Conservation (phyloP, 2,797 vertebrate genomes). For the Alosa sapidissima region DNA sequence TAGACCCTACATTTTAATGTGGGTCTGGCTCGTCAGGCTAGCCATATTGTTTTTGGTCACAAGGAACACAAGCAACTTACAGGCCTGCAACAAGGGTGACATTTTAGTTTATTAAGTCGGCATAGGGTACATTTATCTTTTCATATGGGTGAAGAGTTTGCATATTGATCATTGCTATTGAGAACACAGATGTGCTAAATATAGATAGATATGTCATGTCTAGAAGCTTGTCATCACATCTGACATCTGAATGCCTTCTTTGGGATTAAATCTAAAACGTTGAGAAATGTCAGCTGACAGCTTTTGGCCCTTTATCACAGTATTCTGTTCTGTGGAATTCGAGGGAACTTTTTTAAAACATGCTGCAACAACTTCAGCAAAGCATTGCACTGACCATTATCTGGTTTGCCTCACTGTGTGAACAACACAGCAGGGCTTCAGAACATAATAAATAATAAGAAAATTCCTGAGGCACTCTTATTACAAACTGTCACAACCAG, state of each 20-base stretch:
- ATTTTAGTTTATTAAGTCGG: no score
- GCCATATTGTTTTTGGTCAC: no score
- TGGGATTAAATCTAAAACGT: not conserved
- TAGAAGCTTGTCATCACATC: not conserved
- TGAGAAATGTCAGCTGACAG: not conserved
- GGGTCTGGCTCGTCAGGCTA: no score
- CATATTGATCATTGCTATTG: not conserved
- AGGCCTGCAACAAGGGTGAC: no score
- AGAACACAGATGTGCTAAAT: not conserved
- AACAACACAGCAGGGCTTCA: not conserved
- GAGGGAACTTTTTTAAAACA: not conserved
- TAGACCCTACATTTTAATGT: no score
- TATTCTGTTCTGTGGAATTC: not conserved
- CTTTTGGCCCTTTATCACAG: not conserved
- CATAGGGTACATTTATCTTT: not conserved
- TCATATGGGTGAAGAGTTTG: not conserved
- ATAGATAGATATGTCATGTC: not conserved
- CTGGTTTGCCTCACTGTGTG: not conserved
- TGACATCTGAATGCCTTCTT: not conserved
- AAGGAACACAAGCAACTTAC: no score
- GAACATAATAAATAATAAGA: no score
- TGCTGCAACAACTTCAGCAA: not conserved
- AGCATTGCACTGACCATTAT: not conserved
- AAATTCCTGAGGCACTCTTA: not conserved
- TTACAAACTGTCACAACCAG: not conserved